Conservation (phyloP, 1,140 invertebrate genomes). For the Metaphire vulgaris region DNA sequence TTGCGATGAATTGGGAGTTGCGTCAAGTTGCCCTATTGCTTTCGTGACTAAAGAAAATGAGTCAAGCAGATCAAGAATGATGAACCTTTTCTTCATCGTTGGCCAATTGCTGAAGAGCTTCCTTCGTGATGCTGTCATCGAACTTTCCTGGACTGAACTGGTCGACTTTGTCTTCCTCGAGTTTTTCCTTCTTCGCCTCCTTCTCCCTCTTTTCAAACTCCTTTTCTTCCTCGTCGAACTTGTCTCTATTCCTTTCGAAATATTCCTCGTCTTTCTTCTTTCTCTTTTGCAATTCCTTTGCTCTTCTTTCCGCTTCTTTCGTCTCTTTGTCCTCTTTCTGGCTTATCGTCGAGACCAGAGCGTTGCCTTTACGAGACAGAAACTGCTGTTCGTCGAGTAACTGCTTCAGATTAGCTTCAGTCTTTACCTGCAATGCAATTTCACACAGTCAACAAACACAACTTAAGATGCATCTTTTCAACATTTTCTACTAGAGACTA, state of each 20-base stretch:
- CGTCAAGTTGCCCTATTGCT: too few relatives aligned
- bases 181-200: background rate
- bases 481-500: too few relatives aligned
- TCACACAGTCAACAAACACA: too few relatives aligned
- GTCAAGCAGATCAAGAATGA: too few relatives aligned
- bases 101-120: background rate
- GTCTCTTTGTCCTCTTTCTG: background rate
- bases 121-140: background rate
- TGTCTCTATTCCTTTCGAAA: constrained; percentile 13
- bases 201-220: constrained; percentile 6
- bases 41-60: too few relatives aligned
- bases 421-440: background rate
- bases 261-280: background rate
- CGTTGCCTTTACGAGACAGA: background rate
- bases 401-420: background rate
- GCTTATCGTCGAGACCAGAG: background rate
- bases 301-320: background rate
- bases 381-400: background rate
- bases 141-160: background rate
- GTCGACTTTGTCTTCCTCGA: background rate
- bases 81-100: background rate
- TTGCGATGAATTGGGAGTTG: too few relatives aligned
- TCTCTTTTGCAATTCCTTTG: background rate
- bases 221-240: constrained; percentile 12
- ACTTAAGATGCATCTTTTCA: too few relatives aligned